These are phyloP conservation scores for Todus mexicanus DNA, from an alignment of 2,797 vertebrate species.

Conservation along the genomic window DNA sequence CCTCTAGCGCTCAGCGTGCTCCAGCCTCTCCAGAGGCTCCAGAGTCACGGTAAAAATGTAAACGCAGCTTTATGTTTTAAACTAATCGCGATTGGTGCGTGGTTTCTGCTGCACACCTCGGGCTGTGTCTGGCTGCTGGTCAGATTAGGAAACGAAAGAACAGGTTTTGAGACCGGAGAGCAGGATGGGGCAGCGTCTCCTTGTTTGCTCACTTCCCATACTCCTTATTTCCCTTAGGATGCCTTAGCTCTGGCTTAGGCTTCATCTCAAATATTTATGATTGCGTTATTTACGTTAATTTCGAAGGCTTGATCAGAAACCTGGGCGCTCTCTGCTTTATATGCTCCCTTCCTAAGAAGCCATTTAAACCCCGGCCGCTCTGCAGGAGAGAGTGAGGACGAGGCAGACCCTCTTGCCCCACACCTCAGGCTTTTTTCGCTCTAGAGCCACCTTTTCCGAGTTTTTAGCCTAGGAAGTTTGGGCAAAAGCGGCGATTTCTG, in stretches of 20 bases:
- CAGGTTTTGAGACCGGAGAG: not conserved
- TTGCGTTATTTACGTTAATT: not conserved
- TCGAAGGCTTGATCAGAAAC: not conserved
- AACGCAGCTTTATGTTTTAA: not conserved
- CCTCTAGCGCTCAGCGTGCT: not conserved
- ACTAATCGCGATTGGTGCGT: not conserved
- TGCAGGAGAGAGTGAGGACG: not conserved
- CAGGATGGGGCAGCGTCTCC: not conserved
- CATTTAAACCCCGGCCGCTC: not conserved
- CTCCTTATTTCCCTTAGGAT: not conserved
- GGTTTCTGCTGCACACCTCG: not conserved
- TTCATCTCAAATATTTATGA: not conserved
- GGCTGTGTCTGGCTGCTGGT: not conserved
- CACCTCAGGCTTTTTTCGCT: not conserved
- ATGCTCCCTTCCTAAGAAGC: not conserved
- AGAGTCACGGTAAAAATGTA: not conserved
- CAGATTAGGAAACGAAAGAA: not conserved
- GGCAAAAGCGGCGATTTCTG: not conserved
- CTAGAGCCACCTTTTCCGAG: not conserved
- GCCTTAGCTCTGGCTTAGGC: not conserved
- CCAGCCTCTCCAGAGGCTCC: not conserved
- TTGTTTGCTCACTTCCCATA: not conserved
- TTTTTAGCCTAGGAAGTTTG: not conserved
- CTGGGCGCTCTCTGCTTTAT: not conserved
- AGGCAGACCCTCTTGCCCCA: not conserved